phyloP scores from a whole-genome alignment of 53 echinoderm and acorn worm species.

The Echinometra lucunter region DNA sequence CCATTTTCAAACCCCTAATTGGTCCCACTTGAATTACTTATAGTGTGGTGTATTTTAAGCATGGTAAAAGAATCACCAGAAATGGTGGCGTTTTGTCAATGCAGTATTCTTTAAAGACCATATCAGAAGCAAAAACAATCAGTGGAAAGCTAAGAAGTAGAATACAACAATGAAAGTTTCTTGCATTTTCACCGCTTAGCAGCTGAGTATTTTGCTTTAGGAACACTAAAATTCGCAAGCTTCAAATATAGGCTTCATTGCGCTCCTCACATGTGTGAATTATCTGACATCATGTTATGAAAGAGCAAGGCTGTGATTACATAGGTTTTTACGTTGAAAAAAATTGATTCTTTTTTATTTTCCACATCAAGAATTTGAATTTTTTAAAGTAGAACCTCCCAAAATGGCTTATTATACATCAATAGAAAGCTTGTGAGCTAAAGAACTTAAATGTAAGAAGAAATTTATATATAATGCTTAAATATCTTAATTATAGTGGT shows the following conservation, averaged over 20 bases:
- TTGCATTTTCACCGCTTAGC: too few species aligned
- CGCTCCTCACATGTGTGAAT: slow-evolving; percentile 13
- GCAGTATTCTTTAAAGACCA: slow-evolving; percentile 18
- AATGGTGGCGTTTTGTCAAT: not conserved
- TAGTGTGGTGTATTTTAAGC: not conserved
- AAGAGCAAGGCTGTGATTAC: too few species aligned
- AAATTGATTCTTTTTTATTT: too few species aligned
- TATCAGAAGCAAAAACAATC: slow-evolving; percentile 16
- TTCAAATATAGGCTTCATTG: slow-evolving; percentile 22
- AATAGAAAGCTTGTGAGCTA: too few species aligned
- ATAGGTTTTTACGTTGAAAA: too few species aligned
- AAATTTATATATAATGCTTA: too few species aligned
- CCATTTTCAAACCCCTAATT: not conserved
- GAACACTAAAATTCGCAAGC: not conserved
- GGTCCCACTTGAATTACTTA: slow-evolving; percentile 1
- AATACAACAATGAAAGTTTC: not conserved
- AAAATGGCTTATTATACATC: too few species aligned
- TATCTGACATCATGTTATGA: slow-evolving; percentile 1
- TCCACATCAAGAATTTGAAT: too few species aligned
- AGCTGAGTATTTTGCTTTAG: too few species aligned
- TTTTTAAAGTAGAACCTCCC: too few species aligned
- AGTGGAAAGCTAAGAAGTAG: slow-evolving; percentile 17
- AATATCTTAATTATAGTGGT: too few species aligned
- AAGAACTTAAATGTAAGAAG: too few species aligned
- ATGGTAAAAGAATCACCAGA: slow-evolving; percentile 1